Conservation (phyloP, 2,888 invertebrate species). For the Formica aserva region DNA sequence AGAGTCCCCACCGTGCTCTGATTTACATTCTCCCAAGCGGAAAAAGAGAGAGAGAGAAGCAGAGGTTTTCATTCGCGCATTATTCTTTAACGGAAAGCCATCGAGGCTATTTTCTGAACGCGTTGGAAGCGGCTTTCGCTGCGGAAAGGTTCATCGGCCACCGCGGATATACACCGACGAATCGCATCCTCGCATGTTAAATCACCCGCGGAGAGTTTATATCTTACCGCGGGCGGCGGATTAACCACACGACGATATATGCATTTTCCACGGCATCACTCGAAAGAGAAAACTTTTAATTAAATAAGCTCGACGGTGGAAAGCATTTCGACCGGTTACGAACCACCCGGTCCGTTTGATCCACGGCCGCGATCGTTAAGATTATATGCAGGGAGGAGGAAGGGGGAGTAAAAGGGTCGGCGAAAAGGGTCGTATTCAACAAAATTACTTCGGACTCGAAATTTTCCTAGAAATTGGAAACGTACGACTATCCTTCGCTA, state of each 20-base stretch:
- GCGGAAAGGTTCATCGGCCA: not conserved
- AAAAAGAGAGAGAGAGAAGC: not conserved
- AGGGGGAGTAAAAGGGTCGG: not conserved
- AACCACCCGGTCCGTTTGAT: slow-evolving; percentile 35
- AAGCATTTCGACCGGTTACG: not conserved
- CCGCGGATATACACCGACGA: slow-evolving; percentile 9
- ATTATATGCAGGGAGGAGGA: slow-evolving; percentile 13
- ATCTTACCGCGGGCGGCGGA: slow-evolving; percentile 49
- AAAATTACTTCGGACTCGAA: slow-evolving; percentile 64
- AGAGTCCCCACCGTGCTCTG: slow-evolving; percentile 9
- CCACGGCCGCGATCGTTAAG: slow-evolving; percentile 25
- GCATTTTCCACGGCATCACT: slow-evolving; percentile 27
- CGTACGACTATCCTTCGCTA: slow-evolving; percentile 60
- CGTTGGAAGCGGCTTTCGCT: slow-evolving; percentile 34
- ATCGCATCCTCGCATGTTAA: slow-evolving; percentile 14
- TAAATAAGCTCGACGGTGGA: slow-evolving; percentile 54
- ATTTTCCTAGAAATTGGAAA: slow-evolving; percentile 62
- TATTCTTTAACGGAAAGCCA: slow-evolving; percentile 40
- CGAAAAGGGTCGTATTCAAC: slow-evolving; percentile 60
- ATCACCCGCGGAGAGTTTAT: slow-evolving; percentile 64
- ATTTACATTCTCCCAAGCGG: slow-evolving; percentile 21
- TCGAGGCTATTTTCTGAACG: slow-evolving; percentile 37
- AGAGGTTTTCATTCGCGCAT: slow-evolving; percentile 39
- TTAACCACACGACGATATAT: slow-evolving; percentile 57
- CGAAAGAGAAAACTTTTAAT: slow-evolving; percentile 58